These are phyloP conservation scores for Epizoanthus ramosus DNA, from an alignment of 92 coral and sea anemone genomes.

Conservation along the genomic window DNA sequence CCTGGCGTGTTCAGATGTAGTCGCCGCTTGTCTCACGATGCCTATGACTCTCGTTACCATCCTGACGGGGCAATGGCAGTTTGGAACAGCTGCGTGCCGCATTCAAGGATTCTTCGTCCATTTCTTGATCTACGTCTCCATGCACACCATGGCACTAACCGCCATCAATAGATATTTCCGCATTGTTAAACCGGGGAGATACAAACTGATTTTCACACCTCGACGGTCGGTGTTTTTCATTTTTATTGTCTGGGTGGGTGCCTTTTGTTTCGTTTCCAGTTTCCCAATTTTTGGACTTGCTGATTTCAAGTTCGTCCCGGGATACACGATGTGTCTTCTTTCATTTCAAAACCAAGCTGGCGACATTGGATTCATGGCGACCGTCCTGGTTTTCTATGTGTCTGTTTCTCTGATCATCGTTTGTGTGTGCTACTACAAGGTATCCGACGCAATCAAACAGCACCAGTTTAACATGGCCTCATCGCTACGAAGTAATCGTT, in stretches of 20 bases:
- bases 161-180: too few relatives aligned
- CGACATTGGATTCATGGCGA: conserved; percentile 38
- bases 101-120: conserved; percentile 53
- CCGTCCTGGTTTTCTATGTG: conserved; percentile 29
- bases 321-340: conserved; percentile 42
- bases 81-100: conserved; percentile 27
- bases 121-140: conserved; percentile 43
- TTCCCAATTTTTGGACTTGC: conserved; percentile 33
- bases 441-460: conserved; percentile 21
- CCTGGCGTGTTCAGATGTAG: conserved; percentile 40
- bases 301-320: conserved; percentile 36
- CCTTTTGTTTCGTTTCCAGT: conserved; percentile 12
- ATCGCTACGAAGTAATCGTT: conserved; percentile 31
- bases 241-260: conserved; percentile 23
- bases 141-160: too few relatives aligned
- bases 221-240: conserved; percentile 24
- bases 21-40: conserved; percentile 48
- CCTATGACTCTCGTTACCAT: conserved; percentile 40
- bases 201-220: conserved; percentile 35
- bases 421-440: conserved; percentile 32
- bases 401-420: conserved; percentile 29
- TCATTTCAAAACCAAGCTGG: conserved; percentile 34
- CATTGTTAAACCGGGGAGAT: conserved; percentile 24
- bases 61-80: conserved; percentile 43
- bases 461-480: conserved; percentile 36